These are phyloP conservation scores for Eurosta solidaginis DNA, from an alignment of 1,140 invertebrate genomes.

Conservation along the genomic window DNA sequence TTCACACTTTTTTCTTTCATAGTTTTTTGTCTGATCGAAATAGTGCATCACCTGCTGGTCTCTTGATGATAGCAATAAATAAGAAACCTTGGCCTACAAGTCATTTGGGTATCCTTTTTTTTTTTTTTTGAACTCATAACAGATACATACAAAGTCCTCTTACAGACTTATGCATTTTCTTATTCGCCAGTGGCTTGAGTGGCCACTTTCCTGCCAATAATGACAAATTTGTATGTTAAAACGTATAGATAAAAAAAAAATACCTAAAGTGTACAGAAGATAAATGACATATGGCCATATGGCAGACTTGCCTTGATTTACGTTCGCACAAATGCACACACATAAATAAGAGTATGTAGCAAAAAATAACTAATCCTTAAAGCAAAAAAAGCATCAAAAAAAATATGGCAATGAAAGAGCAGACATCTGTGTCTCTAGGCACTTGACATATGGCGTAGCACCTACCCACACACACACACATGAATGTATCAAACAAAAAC, in stretches of 20 bases:
- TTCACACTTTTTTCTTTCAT: neutral
- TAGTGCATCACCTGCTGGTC: neutral
- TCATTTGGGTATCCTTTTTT: neutral
- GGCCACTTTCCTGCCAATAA: neutral
- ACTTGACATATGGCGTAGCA: too few species aligned
- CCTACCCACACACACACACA: neutral
- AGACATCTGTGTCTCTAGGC: neutral
- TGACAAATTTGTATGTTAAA: slow-evolving; percentile 12
- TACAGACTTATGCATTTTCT: too few species aligned
- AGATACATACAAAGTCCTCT: too few species aligned
- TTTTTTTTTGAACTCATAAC: neutral
- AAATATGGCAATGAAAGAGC: neutral
- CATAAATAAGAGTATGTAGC: neutral
- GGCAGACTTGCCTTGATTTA: neutral
- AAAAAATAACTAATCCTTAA: neutral
- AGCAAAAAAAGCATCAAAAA: neutral
- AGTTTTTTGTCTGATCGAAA: neutral
- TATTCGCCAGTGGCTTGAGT: neutral
- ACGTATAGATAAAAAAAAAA: neutral
- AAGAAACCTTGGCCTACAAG: neutral
- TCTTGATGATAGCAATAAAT: neutral
- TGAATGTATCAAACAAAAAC: too few species aligned
- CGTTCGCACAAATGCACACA: neutral
- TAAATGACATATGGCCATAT: neutral
- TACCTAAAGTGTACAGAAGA: neutral